Conservation (phyloP, 1,140 invertebrate genomes). For the Drosophila murphyi region DNA sequence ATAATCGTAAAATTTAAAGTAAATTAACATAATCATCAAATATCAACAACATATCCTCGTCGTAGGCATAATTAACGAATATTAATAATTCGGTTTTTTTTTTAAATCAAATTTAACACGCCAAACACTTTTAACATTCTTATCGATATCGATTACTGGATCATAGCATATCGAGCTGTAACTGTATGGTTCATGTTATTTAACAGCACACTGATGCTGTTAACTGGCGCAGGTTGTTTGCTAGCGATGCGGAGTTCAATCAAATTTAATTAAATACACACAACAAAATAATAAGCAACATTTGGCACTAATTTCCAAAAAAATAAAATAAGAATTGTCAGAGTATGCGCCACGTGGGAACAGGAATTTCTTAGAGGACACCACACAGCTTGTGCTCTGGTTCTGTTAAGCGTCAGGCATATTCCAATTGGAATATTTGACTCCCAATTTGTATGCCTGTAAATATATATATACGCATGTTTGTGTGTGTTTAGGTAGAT, state of each 20-base stretch:
- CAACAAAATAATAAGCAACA: background rate
- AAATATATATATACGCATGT: background rate
- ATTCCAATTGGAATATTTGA: background rate
- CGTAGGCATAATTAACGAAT: background rate
- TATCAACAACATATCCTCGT: no score
- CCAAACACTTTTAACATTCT: background rate
- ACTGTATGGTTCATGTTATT: constrained; percentile 20
- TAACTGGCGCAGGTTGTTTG: constrained; percentile 23
- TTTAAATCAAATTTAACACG: background rate
- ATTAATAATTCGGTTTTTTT: background rate
- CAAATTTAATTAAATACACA: constrained; percentile 23
- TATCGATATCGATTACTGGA: constrained; percentile 23
- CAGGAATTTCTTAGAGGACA: no score
- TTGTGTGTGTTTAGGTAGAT: background rate
- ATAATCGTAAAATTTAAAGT: background rate
- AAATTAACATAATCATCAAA: no score
- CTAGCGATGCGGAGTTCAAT: constrained; percentile 21
- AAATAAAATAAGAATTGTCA: background rate
- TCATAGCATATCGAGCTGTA: constrained; percentile 1
- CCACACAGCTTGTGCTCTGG: background rate
- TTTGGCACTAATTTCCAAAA: background rate
- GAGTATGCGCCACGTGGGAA: no score
- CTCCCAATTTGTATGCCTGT: background rate
- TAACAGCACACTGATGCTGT: constrained; percentile 26
- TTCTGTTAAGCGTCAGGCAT: background rate